These are phyloP conservation scores for Lerema accius DNA, from an alignment of 1,140 invertebrate genomes.

Conservation along the genomic window DNA sequence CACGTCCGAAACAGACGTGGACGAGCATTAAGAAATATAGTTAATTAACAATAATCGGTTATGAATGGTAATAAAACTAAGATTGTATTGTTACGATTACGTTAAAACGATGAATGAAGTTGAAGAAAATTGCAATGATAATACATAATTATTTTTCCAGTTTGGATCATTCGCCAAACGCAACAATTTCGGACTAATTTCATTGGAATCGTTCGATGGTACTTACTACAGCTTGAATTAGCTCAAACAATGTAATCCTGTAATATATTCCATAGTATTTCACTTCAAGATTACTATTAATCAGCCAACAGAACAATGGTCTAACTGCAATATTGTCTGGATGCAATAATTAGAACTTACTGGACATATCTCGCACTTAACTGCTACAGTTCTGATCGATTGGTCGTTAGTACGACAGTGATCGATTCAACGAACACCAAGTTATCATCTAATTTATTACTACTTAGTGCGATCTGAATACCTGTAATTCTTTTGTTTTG, in stretches of 20 bases:
- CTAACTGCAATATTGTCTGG: neutral
- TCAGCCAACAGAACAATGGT: too few species aligned
- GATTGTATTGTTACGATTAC: too few species aligned
- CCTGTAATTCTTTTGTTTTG: neutral
- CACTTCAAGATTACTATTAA: too few species aligned
- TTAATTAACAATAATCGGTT: neutral
- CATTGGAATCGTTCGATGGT: too few species aligned
- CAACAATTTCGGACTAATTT: too few species aligned
- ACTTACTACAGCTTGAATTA: too few species aligned
- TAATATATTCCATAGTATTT: too few species aligned
- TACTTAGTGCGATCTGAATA: slow-evolving; percentile 3
- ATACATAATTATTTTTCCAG: too few species aligned
- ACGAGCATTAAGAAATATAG: slow-evolving; percentile 11
- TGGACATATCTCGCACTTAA: slow-evolving; percentile 17
- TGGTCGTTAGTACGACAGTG: slow-evolving; percentile 27
- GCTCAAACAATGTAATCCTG: too few species aligned
- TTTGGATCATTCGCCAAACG: too few species aligned
- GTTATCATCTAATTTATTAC: slow-evolving; percentile 21
- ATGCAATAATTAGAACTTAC: slow-evolving; percentile 21
- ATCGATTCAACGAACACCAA: slow-evolving; percentile 24
- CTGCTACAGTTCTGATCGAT: slow-evolving; percentile 23
- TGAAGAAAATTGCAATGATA: too few species aligned
- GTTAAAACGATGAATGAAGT: too few species aligned
- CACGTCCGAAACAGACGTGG: slow-evolving; percentile 49
- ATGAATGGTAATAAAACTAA: neutral